Conservation (phyloP, 2,797 vertebrate genomes). For the Chiroxiphia lanceolata region DNA sequence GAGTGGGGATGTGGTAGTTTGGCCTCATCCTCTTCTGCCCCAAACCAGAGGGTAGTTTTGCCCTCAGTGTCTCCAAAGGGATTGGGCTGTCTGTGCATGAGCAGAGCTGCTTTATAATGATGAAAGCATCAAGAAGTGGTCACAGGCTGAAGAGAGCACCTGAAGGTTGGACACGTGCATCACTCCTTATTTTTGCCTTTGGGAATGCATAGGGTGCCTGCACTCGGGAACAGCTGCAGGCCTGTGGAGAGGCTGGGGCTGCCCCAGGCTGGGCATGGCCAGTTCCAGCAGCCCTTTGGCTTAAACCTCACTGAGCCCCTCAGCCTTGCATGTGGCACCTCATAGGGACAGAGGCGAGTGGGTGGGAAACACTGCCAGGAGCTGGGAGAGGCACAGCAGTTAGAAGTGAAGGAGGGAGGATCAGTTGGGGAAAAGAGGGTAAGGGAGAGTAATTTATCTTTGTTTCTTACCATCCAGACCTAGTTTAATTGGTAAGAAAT, state of each 20-base stretch:
- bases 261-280: neutral
- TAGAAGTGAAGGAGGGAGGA: neutral
- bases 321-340: neutral
- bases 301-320: neutral
- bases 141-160: accelerated
- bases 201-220: neutral
- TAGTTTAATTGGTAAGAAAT: neutral
- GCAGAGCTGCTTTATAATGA: neutral
- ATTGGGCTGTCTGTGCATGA: accelerated
- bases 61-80: neutral
- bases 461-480: neutral
- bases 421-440: neutral
- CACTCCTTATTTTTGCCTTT: neutral
- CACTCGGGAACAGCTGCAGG: accelerated
- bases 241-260: neutral
- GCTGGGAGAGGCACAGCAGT: neutral
- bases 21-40: neutral
- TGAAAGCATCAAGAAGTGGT: accelerated
- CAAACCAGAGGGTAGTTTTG: neutral
- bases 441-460: neutral
- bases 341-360: accelerated
- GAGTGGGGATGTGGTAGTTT: neutral
- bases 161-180: accelerated
- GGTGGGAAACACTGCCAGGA: neutral
- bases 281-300: accelerated